Conservation (phyloP, 1,140 invertebrate species). For the Sarcophaga bullata region DNA sequence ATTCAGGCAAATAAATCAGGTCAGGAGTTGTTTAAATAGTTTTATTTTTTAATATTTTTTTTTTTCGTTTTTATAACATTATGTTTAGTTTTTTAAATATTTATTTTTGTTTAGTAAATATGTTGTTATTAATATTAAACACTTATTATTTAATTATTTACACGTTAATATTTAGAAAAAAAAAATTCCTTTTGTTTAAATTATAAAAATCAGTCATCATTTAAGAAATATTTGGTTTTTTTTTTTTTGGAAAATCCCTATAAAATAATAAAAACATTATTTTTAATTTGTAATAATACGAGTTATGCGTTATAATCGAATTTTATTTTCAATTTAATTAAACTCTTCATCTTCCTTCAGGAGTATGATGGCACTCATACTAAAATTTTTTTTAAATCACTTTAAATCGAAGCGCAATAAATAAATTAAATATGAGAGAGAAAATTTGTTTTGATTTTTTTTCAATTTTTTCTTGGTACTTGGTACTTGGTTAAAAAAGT, state of each 20-base stretch:
- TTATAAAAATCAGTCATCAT: neutral
- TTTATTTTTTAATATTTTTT: constrained; percentile 14
- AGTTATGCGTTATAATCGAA: too few species aligned
- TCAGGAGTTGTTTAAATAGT: constrained; percentile 3
- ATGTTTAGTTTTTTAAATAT: constrained; percentile 23
- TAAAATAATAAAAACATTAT: neutral
- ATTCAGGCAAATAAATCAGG: constrained; percentile 35
- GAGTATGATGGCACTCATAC: too few species aligned
- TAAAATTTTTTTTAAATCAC: too few species aligned
- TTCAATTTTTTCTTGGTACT: too few species aligned
- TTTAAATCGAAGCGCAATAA: too few species aligned
- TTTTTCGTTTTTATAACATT: neutral
- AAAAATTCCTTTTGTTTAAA: neutral
- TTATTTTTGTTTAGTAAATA: too few species aligned
- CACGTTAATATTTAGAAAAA: neutral
- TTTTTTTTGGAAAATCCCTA: neutral
- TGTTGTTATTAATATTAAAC: constrained; percentile 13
- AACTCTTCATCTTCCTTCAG: too few species aligned
- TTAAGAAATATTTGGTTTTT: neutral
- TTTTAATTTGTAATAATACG: too few species aligned
- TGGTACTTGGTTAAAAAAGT: too few species aligned
- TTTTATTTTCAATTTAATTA: too few species aligned
- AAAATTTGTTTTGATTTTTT: too few species aligned
- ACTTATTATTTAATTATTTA: constrained; percentile 20
- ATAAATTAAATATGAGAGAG: too few species aligned